Conservation (phyloP, 2,113 vertebrate genomes). For the Symphodus melops region DNA sequence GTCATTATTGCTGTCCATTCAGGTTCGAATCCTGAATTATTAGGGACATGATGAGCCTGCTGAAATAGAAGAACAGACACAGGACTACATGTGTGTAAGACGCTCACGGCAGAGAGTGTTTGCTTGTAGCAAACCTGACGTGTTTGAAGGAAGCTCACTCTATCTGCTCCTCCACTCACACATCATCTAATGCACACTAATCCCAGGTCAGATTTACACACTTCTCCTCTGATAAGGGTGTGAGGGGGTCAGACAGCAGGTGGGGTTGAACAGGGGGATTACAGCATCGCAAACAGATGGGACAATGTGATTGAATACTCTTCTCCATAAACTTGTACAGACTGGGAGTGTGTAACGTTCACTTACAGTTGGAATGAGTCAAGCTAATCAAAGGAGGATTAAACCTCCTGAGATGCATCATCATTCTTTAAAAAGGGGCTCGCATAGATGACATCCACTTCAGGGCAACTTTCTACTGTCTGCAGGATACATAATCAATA, state of each 20-base stretch:
- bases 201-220: neutral
- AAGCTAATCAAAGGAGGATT: neutral
- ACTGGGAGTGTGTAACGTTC: neutral
- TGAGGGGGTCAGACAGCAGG: neutral
- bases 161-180: neutral
- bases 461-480: neutral
- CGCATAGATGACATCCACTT: neutral
- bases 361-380: neutral
- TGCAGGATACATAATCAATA: no score
- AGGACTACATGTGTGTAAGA: no score
- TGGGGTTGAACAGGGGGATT: constrained; percentile 17
- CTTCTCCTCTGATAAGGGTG: neutral
- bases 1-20: no score
- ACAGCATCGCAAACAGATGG: constrained; percentile 40
- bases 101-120: no score
- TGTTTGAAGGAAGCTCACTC: no score
- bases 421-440: neutral
- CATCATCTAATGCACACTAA: neutral
- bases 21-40: no score
- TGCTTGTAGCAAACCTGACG: no score
- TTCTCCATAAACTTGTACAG: neutral
- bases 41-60: no score
- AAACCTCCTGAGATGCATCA: neutral
- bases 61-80: no score
- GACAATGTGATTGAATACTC: constrained; percentile 14